A percentile compares a stretch with the other conserved stretches of the same genome.
phyloP scores from a whole-genome alignment of 2,113 vertebrate species.

The Austrofundulus limnaeus region DNA sequence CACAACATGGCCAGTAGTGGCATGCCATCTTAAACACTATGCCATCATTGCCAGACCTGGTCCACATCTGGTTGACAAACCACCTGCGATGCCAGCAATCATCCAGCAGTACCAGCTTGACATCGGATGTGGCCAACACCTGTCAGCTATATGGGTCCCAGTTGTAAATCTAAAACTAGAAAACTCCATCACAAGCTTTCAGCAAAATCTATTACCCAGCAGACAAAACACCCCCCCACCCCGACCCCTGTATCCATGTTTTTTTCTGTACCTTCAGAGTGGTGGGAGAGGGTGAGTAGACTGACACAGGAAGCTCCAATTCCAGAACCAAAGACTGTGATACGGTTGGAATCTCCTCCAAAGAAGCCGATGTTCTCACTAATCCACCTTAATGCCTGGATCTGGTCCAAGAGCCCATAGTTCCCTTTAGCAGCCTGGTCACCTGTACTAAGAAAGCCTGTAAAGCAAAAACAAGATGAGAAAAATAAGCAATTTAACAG shows the following conservation, averaged over 20 bases:
- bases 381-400: slow-evolving; percentile 97
- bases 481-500: slow-evolving; percentile 1
- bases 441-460: slow-evolving; percentile 97
- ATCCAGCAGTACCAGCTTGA: too few relatives aligned
- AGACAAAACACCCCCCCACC: slow-evolving; percentile 29
- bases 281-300: slow-evolving; percentile 96
- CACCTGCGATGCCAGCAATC: too few relatives aligned
- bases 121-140: too few relatives aligned
- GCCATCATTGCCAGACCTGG: too few relatives aligned
- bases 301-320: slow-evolving; percentile 98
- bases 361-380: slow-evolving; percentile 99
- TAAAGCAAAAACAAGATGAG: slow-evolving; percentile 26
- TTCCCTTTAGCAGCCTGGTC: slow-evolving; percentile 99
- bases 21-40: too few relatives aligned
- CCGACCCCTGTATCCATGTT: too few relatives aligned
- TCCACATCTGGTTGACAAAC: too few relatives aligned
- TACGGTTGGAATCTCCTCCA: slow-evolving; percentile 94
- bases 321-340: slow-evolving; percentile 97
- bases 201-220: slow-evolving; percentile 36
- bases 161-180: slow-evolving; percentile 30
- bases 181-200: slow-evolving; percentile 29
- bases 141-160: too few relatives aligned
- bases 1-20: too few relatives aligned
- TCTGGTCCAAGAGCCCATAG: slow-evolving; percentile 97
- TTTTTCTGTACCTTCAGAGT: slow-evolving; percentile 90